Evolutionary conservation across 2,113 vertebrate species (phyloP), one percentile per base, ranked within the genome.

Genomic region (Arothron firmamentum): DNA sequence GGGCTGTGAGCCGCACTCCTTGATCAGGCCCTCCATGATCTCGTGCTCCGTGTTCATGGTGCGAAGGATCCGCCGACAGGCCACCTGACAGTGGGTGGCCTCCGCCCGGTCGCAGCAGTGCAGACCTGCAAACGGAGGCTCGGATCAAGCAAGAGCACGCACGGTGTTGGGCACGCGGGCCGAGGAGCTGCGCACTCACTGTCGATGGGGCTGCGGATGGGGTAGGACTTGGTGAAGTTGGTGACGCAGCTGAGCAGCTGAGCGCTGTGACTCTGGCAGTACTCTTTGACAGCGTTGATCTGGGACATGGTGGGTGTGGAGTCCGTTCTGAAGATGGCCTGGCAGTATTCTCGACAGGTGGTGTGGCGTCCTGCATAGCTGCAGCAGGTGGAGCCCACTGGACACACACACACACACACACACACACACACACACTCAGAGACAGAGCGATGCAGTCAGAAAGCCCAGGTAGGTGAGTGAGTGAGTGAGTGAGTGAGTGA

Each of bases 261-360:
- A 17, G 94, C 87, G 48, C 95, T 98, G 75, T 96, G 88, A 50
- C 92, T 93, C 19, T 94, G 93, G 78, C 97, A 99, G 79, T 96
- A 99, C 65, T 92, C 96, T 76, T 92, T 95, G 77, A 99, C 93
- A 1, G 96, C 93, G 72, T 91, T 96, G 82, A 99, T 98, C 84
- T 99, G 97, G 31, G 96, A 98, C 14, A 93, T 92, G 0, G 93
- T 96, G 61, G 96, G 97, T 47, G 96, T 95, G 0, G 96, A 97
- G 86, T 99, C 97, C 5, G 96, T 99, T 75, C 97, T 93, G 86
- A 99, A 99, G 89, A 99, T 98, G 56, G 96, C 97, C 88, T 99
- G 96, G 75, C 97, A 99, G 80, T 95, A 98, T 55, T 99, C 96
- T 20, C 95, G 88, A 62, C 96, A 98, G 88, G 94, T 97, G 16